Base-by-base conservation (phyloP, 2,113 vertebrate species). In the Hyperoodon ampullatus region DNA sequence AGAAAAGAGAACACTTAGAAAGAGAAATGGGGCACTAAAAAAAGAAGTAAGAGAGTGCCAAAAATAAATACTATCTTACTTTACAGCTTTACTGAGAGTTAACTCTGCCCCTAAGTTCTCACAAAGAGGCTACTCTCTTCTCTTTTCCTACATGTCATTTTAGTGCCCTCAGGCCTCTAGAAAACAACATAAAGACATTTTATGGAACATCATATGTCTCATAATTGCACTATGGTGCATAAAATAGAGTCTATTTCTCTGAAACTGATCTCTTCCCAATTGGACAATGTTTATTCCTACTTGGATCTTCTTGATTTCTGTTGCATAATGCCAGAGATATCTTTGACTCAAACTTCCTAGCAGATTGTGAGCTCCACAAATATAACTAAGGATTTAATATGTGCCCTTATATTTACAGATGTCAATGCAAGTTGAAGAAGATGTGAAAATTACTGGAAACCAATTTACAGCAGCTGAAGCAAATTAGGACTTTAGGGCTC, bases 401-500 rank as follows among this genome's bases (percentile, higher is more conserved):
- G 30, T 85, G 50, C 74, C 87, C 75, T 94, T 92, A 93, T 94
- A 95, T 90, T 97, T 97, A 95, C 84, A 97, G 84, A 97, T 97
- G 87, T 95, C 92, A 96, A 24, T 82, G 87, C 66, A 92, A 94
- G 70, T 75, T 94, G 81, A 98, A 97, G 70, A 98, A 97, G 60
- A 98, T 97, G 81, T 97, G 86, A 95, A 97, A 97, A 97, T 96
- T 98, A 97, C 96, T 96, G 82, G 84, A 97, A 95, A 95, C 94
- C 88, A 94, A 96, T 97, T 96, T 96, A 95, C 81, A 98, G 85
- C 96, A 97, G 92, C 97, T 97, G 96, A 97, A 95, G 95, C 80
- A 98, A 98, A 97, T 97, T 96, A 98, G 94, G 75, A 58, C 94
- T 98, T 97, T 93, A 97, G 96, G 90, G 68, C 90, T 97, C 74